Percentiles rank a stretch among this genome's conserved stretches.
Evolutionary conservation across 2,888 invertebrate species (phyloP).

Genomic region (Diarsia brunnea): DNA sequence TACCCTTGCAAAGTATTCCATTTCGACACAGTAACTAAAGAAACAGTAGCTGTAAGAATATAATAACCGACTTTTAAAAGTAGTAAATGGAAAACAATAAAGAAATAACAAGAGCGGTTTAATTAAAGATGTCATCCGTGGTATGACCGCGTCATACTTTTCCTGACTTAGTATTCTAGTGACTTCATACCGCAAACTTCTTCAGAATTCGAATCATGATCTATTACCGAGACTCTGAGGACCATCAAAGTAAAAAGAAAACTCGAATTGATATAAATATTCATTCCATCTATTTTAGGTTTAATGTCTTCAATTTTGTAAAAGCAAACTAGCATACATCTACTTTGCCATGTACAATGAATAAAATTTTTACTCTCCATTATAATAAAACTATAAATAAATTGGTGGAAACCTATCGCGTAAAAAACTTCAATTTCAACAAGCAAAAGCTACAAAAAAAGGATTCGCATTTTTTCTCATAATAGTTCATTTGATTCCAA

Average conservation of each 20-base stretch:
- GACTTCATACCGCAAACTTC: constrained; percentile 34
- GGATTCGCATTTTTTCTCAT: background rate
- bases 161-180: constrained; percentile 48
- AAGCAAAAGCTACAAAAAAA: background rate
- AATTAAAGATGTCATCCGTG: constrained; percentile 44
- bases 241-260: background rate
- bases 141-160: constrained; percentile 34
- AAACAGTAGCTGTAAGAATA: background rate
- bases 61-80: constrained; percentile 16
- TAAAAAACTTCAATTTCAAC: background rate
- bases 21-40: background rate
- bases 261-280: constrained; percentile 11
- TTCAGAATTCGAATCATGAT: constrained; percentile 50
- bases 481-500: background rate
- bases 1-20: background rate
- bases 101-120: constrained; percentile 38
- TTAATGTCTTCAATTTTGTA: background rate
- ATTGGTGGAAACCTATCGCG: background rate
- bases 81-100: background rate
- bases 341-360: background rate
- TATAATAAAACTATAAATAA: background rate
- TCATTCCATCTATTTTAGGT: background rate
- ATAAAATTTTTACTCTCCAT: background rate
- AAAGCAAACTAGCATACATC: background rate
- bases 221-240: constrained; percentile 19